Evolutionary conservation across 2,797 vertebrate species (phyloP).

Genomic region (Propithecus deckenii): DNA sequence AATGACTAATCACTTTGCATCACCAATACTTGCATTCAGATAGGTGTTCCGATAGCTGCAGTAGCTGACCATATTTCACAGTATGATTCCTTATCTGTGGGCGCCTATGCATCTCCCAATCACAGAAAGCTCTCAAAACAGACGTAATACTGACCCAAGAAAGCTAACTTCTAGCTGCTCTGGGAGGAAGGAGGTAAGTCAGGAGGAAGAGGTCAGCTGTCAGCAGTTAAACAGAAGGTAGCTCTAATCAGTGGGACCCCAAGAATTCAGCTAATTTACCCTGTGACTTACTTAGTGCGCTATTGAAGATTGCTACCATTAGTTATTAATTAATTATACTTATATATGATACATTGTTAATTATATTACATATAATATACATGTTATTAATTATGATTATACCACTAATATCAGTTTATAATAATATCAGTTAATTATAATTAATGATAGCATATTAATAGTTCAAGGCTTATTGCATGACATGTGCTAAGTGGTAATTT

Average conservation of each 20-base stretch:
- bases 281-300: neutral
- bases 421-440: neutral
- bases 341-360: slow-evolving; percentile 4
- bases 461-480: neutral
- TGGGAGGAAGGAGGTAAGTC: neutral
- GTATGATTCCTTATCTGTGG: neutral
- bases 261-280: neutral
- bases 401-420: neutral
- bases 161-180: neutral
- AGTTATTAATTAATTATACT: slow-evolving; percentile 44
- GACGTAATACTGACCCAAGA: neutral
- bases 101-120: rapidly evolving
- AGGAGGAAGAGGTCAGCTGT: neutral
- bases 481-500: neutral
- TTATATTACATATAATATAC: neutral
- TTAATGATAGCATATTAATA: neutral
- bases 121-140: neutral
- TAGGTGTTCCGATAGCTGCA: neutral
- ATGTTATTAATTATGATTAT: slow-evolving; percentile 46
- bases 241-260: neutral
- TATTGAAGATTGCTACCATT: neutral
- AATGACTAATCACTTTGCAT: rapidly evolving
- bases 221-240: neutral
- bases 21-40: neutral
- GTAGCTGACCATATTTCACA: rapidly evolving